Evolutionary conservation across 2,113 vertebrate genomes (phyloP), one percentile per base, ranked within the genome.

Genomic region (Pteropus alecto): DNA sequence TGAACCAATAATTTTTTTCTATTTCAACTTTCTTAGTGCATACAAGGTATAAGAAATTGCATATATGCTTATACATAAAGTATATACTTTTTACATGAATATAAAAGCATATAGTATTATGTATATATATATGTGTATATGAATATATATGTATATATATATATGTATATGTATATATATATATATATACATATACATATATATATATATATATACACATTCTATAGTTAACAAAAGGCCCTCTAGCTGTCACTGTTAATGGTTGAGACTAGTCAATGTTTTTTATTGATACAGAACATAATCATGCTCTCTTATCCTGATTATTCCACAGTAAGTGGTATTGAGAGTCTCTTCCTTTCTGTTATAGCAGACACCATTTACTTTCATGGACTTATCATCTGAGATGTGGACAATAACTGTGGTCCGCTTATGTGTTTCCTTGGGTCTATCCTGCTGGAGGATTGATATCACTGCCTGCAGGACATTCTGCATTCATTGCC

Each of bases 401-500:
- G 65, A 68, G 58, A 84, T 10, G 19, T 33, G 33, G 60, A 24
- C 63, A 70, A 21, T n/a, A 33, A 13, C 73, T 28, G 1, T 35
- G 16, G 7, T 73, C 22, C 77, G 24, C 24, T 22, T 6, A 0
- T 33, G 63, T 4, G 5, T 61, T 4, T 56, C 19, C 5, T 5
- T 9, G 19, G 26, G 15, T 41, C n/a, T 9, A 2, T 8, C 6
- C 41, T 48, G 18, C 21, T 68, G 41, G 7, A 33, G 21, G 41
- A 19, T 13, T 6, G 6, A 14, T 30, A 14, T 77, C 70, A 10
- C 30, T 13, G 2, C 51, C 19, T 35, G 22, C 28, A 38, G 22
- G 18, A 28, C 5, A 7, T 5, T 2, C 1, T 22, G 15, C 3
- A 2, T 13, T 22, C 48, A 21, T 41, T 68, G 26, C 4, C 3